Evolutionary conservation across 2,113 vertebrate species (phyloP).

Genomic region (Myanophis thanlyinensis): DNA sequence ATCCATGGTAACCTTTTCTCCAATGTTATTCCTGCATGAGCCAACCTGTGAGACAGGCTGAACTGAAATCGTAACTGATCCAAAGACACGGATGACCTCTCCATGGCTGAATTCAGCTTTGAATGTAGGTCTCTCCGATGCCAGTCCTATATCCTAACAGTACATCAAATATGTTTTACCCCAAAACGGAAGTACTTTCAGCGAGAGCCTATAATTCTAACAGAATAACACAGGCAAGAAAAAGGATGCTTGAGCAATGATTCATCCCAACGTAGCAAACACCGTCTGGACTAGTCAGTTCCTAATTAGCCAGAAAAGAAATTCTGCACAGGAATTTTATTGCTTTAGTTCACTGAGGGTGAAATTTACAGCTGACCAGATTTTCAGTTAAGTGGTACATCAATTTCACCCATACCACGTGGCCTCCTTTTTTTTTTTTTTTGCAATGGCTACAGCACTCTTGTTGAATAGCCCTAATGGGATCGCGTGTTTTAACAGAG

Average conservation of each 20-base stretch:
- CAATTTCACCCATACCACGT: constrained; percentile 29
- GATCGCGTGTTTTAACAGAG: constrained; percentile 45
- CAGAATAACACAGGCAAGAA: constrained; percentile 3
- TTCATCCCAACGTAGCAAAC: constrained; percentile 27
- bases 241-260: not conserved
- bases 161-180: not conserved
- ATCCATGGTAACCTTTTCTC: not conserved
- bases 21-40: not conserved
- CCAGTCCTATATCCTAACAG: not conserved
- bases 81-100: not conserved
- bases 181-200: not conserved
- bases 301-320: not conserved
- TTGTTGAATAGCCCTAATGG: constrained; percentile 38
- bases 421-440: not conserved
- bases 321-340: too few relatives aligned
- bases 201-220: not conserved
- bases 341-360: not conserved
- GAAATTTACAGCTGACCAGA: not conserved
- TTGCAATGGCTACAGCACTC: constrained; percentile 25
- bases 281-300: constrained; percentile 7
- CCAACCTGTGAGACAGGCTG: not conserved
- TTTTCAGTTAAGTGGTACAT: constrained; percentile 38
- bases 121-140: not conserved
- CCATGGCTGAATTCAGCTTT: not conserved
- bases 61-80: not conserved